Evolutionary conservation across 2,797 vertebrate species (phyloP).

Genomic region (Periophthalmus magnuspinnatus): DNA sequence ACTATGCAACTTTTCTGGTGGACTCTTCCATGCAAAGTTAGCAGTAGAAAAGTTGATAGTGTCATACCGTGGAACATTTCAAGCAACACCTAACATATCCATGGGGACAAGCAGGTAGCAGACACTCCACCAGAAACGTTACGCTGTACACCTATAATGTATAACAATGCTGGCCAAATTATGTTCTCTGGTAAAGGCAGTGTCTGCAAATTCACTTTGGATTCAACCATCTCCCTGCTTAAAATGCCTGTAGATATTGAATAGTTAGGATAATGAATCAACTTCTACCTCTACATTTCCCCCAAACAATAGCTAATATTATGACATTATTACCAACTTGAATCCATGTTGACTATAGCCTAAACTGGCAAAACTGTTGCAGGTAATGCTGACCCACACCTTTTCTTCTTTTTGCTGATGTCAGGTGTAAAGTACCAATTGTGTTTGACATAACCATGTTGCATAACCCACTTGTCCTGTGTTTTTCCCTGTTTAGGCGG

Average conservation of each 20-base stretch:
- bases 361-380: not conserved
- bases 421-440: not conserved
- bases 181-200: not conserved
- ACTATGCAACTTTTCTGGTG: too few relatives aligned
- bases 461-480: conserved; percentile 13
- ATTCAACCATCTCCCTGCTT: not conserved
- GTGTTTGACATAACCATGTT: conserved; percentile 6
- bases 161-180: not conserved
- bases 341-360: not conserved
- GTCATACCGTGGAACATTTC: too few relatives aligned
- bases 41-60: too few relatives aligned
- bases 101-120: too few relatives aligned
- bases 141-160: too few relatives aligned
- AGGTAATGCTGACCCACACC: not conserved
- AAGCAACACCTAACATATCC: too few relatives aligned
- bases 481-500: conserved; percentile 74
- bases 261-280: not conserved
- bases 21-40: too few relatives aligned
- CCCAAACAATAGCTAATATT: not conserved
- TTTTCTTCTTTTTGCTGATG: not conserved
- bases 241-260: not conserved
- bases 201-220: not conserved
- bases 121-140: too few relatives aligned
- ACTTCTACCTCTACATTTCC: not conserved
- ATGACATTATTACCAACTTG: not conserved